Percentiles rank a stretch among this genome's conserved stretches.
These are phyloP conservation scores for Podabrus alpinus DNA, from an alignment of 2,888 invertebrate species.

Conservation along the genomic window DNA sequence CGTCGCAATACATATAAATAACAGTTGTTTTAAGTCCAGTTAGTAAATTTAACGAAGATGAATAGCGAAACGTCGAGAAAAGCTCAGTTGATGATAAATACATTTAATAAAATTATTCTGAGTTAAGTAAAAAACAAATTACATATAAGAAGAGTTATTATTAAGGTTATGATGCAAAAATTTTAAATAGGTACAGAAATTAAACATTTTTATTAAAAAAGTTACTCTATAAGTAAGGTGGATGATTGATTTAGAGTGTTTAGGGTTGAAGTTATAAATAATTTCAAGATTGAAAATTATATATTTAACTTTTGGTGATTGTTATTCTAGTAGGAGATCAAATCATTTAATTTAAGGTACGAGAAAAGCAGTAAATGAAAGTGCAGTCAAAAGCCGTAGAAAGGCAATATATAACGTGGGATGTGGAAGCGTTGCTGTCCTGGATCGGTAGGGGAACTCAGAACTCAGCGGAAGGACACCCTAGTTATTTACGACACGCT, in stretches of 20 bases:
- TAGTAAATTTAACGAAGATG: neutral
- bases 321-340: conserved; percentile 29
- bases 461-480: conserved; percentile 41
- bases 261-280: neutral
- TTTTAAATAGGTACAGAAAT: neutral
- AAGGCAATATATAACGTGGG: conserved; percentile 42
- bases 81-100: neutral
- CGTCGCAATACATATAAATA: neutral
- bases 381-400: conserved; percentile 41
- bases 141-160: neutral
- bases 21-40: neutral
- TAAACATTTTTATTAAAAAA: neutral
- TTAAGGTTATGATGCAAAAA: neutral
- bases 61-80: neutral
- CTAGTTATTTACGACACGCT: conserved; percentile 45
- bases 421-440: conserved; percentile 30
- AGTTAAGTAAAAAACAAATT: neutral
- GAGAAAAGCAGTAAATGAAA: conserved; percentile 40
- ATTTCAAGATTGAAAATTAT: neutral
- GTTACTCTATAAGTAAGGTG: neutral
- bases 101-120: neutral
- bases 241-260: neutral
- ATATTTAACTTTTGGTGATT: conserved; percentile 5
- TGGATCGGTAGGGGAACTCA: conserved; percentile 34
- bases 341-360: conserved; percentile 26